Conservation (phyloP, 2,113 vertebrate genomes). For the Peromyscus polionotus region DNA sequence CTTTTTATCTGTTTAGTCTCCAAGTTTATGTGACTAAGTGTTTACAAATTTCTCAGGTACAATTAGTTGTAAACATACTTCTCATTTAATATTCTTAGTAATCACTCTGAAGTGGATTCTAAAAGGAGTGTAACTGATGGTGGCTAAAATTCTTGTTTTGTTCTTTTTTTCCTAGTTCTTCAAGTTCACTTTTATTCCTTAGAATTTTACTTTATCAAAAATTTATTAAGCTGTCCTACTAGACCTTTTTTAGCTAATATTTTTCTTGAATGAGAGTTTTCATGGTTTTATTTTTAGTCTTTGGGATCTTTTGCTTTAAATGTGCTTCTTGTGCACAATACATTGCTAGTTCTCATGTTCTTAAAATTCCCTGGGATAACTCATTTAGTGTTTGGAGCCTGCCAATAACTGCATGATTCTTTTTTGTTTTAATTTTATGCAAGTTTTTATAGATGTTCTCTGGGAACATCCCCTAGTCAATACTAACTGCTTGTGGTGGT, state of each 20-base stretch:
- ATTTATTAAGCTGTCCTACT: background rate
- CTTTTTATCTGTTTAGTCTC: background rate
- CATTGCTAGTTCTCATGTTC: background rate
- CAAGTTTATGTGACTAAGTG: background rate
- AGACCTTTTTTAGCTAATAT: background rate
- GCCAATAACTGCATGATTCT: background rate
- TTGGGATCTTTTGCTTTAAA: background rate
- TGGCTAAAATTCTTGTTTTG: background rate
- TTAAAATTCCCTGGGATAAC: background rate
- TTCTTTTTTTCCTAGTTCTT: background rate
- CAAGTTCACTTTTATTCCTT: background rate
- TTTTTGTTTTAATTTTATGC: background rate
- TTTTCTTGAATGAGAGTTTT: background rate
- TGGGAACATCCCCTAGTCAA: background rate
- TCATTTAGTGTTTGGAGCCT: background rate
- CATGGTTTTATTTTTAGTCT: background rate
- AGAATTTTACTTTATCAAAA: background rate
- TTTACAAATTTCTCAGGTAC: background rate
- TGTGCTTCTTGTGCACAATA: background rate
- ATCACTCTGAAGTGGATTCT: background rate
- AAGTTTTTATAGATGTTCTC: constrained; percentile 38
- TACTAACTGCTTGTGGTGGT: background rate
- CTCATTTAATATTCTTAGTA: background rate
- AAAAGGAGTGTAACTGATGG: background rate
- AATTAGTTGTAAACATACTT: background rate